These are phyloP conservation scores for Pristionchus entomophagus DNA, from an alignment of 2,888 invertebrate genomes.

Conservation along the genomic window DNA sequence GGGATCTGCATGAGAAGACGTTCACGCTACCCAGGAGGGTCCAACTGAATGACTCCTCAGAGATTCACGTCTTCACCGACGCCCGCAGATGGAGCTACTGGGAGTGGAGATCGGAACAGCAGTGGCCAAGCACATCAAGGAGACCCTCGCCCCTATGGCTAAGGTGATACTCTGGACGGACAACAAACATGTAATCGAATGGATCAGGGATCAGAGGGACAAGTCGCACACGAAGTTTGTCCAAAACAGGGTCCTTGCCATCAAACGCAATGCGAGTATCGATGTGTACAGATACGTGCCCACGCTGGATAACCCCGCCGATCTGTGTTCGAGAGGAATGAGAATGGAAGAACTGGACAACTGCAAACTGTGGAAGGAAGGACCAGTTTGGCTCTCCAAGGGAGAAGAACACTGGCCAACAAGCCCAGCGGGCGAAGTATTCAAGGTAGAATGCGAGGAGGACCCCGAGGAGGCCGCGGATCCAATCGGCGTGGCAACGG, in stretches of 20 bases:
- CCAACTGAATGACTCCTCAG: neutral
- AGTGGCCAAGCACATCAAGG: neutral
- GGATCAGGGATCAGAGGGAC: constrained; percentile 40
- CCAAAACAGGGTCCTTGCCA: neutral
- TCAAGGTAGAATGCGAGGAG: too few species aligned
- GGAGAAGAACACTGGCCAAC: constrained; percentile 10
- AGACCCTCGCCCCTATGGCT: neutral
- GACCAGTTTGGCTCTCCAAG: constrained; percentile 13
- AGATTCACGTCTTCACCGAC: constrained; percentile 47
- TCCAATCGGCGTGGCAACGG: too few species aligned
- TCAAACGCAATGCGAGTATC: neutral
- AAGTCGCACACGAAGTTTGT: neutral
- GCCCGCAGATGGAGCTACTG: constrained; percentile 55
- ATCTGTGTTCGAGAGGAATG: constrained; percentile 66
- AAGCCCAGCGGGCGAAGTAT: neutral
- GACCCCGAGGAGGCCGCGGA: too few species aligned
- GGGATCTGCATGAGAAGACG: neutral
- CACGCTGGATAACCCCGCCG: constrained; percentile 70
- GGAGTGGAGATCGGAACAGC: constrained; percentile 48
- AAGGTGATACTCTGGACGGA: constrained; percentile 47
- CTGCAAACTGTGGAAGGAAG: constrained; percentile 17
- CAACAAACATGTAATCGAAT: constrained; percentile 46
- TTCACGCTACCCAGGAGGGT: neutral
- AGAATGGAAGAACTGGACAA: constrained; percentile 44
- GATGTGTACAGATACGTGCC: constrained; percentile 56